These are phyloP conservation scores for Mya arenaria DNA, from an alignment of 1,140 invertebrate species.

Conservation along the genomic window DNA sequence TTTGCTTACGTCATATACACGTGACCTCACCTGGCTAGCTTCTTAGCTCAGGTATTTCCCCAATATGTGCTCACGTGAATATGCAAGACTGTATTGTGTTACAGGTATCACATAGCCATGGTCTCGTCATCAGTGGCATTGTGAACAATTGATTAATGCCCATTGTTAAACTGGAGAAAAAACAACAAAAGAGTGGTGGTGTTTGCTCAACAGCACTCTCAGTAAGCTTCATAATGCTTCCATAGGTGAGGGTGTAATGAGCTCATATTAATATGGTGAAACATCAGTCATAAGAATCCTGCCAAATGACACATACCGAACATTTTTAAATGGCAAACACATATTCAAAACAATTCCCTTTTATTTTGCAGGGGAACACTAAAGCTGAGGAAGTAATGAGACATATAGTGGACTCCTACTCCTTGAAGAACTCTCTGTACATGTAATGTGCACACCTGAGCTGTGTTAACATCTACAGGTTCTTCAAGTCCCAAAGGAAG, in stretches of 20 bases:
- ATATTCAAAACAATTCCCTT: background rate
- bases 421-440: conserved; percentile 69
- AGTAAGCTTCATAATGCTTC: background rate
- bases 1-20: no score
- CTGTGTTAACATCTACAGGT: background rate
- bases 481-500: background rate
- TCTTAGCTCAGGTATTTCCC: no score
- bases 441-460: conserved; percentile 51
- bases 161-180: no score
- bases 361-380: conserved; percentile 67
- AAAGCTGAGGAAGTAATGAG: conserved; percentile 67
- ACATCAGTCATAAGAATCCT: background rate
- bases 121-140: no score
- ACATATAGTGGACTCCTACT: conserved; percentile 64
- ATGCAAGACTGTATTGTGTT: no score
- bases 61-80: no score
- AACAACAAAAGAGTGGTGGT: background rate
- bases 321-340: background rate
- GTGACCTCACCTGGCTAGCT: no score
- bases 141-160: no score
- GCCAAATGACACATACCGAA: background rate
- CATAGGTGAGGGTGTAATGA: background rate
- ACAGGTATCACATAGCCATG: no score
- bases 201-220: background rate
- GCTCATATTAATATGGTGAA: background rate